A percentile compares a stretch with the other conserved stretches of the same genome.
These are phyloP conservation scores for Xanthorhoe spadicearia DNA, from an alignment of 2,888 invertebrate species.

Conservation along the genomic window DNA sequence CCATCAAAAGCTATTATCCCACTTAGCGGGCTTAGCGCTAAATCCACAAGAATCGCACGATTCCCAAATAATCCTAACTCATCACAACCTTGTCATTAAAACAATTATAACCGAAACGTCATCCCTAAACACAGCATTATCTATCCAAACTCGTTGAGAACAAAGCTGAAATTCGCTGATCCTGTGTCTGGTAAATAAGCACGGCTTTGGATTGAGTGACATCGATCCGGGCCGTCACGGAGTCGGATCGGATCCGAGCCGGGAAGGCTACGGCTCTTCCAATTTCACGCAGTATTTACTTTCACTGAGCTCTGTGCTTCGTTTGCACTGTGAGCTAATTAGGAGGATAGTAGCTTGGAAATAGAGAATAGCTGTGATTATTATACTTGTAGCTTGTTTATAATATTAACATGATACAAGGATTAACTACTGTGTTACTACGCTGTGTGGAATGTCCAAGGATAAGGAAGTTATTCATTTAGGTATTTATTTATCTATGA, in stretches of 20 bases:
- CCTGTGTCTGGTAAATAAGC: not conserved
- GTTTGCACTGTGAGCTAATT: slow-evolving; percentile 31
- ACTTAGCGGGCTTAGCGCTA: not conserved
- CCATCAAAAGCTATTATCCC: not conserved
- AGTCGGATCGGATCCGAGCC: slow-evolving; percentile 23
- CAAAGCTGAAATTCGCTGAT: not conserved
- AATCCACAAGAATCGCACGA: slow-evolving; percentile 1
- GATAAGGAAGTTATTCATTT: too few species aligned
- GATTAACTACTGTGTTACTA: too few species aligned
- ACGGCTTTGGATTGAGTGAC: slow-evolving; percentile 33
- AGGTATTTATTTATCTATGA: too few species aligned
- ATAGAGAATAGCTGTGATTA: too few species aligned
- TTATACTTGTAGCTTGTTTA: too few species aligned
- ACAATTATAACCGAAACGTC: not conserved
- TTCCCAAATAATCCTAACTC: not conserved
- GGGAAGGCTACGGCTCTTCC: slow-evolving; percentile 35
- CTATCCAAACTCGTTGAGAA: not conserved
- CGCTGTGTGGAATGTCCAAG: too few species aligned
- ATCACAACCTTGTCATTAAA: slow-evolving; percentile 1
- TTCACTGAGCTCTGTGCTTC: slow-evolving; percentile 41
- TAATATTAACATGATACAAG: too few species aligned
- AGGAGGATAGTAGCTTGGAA: not conserved
- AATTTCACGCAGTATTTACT: slow-evolving; percentile 50
- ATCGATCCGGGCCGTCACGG: slow-evolving; percentile 35
- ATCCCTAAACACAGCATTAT: not conserved